These are phyloP conservation scores for Eupithecia abbreviata DNA, from an alignment of 2,888 invertebrate species.

Conservation along the genomic window DNA sequence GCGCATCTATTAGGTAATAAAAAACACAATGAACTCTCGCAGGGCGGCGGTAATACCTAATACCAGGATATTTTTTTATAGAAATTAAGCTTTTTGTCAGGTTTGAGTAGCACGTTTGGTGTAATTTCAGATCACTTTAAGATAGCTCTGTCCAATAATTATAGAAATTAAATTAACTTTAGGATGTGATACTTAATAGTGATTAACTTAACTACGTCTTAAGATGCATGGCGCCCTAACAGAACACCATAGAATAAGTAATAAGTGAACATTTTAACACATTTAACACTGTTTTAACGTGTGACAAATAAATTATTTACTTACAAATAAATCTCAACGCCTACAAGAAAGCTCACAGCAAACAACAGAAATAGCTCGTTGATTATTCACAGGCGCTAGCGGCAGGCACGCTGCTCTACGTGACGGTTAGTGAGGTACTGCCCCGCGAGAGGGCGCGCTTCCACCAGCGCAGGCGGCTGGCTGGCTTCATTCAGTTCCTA, in stretches of 20 bases:
- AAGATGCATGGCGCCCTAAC: too few species aligned
- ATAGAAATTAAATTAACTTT: too few species aligned
- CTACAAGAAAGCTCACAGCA: constrained; percentile 12
- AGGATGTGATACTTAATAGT: background rate
- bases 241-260: background rate
- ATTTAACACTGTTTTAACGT: background rate
- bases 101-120: background rate
- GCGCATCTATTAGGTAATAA: too few species aligned
- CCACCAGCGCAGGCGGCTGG: constrained; percentile 84
- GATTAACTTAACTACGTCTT: too few species aligned
- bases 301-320: background rate
- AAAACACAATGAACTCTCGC: too few species aligned
- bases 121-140: too few species aligned
- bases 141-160: too few species aligned
- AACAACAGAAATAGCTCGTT: constrained; percentile 6
- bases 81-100: background rate
- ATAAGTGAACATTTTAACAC: background rate
- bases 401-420: constrained; percentile 90
- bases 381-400: constrained; percentile 85
- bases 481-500: constrained; percentile 86
- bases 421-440: constrained; percentile 90
- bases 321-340: background rate
- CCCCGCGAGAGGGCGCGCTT: constrained; percentile 90
- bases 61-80: too few species aligned
- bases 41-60: too few species aligned